These are phyloP conservation scores for Lasioglossum lativentre DNA, from an alignment of 2,888 invertebrate species.

Conservation along the genomic window DNA sequence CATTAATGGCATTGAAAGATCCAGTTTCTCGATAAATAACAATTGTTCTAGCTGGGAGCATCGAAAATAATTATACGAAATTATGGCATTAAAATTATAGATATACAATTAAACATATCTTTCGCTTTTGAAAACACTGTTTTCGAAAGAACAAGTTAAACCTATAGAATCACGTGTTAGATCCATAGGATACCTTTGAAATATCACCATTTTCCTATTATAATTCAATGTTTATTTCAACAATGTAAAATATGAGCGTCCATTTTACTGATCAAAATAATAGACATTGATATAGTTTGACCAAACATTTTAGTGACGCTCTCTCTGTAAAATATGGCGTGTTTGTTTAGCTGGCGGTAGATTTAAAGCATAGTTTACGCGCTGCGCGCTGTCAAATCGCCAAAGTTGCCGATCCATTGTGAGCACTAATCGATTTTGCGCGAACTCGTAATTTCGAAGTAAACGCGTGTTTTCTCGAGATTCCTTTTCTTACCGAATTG, in stretches of 20 bases:
- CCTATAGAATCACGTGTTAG: too few species aligned
- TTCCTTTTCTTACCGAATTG: neutral
- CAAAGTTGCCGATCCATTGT: slow-evolving; percentile 16
- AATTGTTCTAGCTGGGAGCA: too few species aligned
- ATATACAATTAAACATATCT: too few species aligned
- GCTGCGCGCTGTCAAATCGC: neutral
- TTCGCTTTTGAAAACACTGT: too few species aligned
- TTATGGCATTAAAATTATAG: too few species aligned
- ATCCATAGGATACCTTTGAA: too few species aligned
- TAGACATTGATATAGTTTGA: neutral
- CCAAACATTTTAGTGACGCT: neutral
- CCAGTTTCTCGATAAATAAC: too few species aligned
- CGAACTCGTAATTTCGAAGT: slow-evolving; percentile 6
- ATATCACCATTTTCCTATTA: too few species aligned
- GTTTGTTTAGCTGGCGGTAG: slow-evolving; percentile 5
- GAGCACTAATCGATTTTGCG: slow-evolving; percentile 23
- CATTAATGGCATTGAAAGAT: too few species aligned
- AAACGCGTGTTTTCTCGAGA: neutral
- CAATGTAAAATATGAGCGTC: neutral
- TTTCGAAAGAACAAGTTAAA: too few species aligned
- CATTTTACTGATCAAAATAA: neutral
- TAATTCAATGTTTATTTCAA: neutral
- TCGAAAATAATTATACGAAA: too few species aligned
- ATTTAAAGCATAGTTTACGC: neutral
- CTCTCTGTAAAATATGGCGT: neutral